A percentile compares a stretch with the other conserved stretches of the same genome.
These are phyloP conservation scores for Diaphora mendica DNA, from an alignment of 2,888 invertebrate genomes.

Conservation along the genomic window DNA sequence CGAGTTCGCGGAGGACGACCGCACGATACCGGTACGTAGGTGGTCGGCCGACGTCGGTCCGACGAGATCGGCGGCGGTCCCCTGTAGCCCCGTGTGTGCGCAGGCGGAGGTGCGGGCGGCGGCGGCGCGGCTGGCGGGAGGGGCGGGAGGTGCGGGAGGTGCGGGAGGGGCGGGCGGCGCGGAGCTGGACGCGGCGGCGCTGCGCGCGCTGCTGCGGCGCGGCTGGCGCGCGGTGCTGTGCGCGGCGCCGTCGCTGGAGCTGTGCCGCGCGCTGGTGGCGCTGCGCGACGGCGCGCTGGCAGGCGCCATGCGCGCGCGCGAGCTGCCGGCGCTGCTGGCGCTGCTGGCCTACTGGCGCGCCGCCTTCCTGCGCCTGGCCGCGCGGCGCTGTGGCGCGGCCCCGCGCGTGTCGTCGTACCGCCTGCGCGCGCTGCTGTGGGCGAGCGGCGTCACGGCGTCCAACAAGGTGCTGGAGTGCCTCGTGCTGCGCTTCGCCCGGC, in stretches of 20 bases:
- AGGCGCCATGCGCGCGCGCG: slow-evolving; percentile 87
- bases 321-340: slow-evolving; percentile 87
- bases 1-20: slow-evolving; percentile 86
- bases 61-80: background rate
- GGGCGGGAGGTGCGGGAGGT: slow-evolving; percentile 34
- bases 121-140: slow-evolving; percentile 46
- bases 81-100: background rate
- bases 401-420: slow-evolving; percentile 74
- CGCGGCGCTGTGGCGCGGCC: slow-evolving; percentile 67
- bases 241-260: slow-evolving; percentile 83
- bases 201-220: slow-evolving; percentile 48
- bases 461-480: slow-evolving; percentile 91
- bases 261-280: slow-evolving; percentile 90
- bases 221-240: slow-evolving; percentile 76
- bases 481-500: slow-evolving; percentile 89
- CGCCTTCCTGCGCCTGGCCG: slow-evolving; percentile 37
- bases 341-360: slow-evolving; percentile 79
- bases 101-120: slow-evolving; percentile 31
- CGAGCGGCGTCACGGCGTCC: slow-evolving; percentile 88
- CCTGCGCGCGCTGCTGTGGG: slow-evolving; percentile 88
- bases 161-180: slow-evolving; percentile 60
- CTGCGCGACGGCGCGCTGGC: slow-evolving; percentile 88
- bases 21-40: slow-evolving; percentile 68
- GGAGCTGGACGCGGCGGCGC: slow-evolving; percentile 44
- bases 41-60: background rate